Base-by-base conservation (phyloP, 2,888 invertebrate species). In the Diabrotica balteata region DNA sequence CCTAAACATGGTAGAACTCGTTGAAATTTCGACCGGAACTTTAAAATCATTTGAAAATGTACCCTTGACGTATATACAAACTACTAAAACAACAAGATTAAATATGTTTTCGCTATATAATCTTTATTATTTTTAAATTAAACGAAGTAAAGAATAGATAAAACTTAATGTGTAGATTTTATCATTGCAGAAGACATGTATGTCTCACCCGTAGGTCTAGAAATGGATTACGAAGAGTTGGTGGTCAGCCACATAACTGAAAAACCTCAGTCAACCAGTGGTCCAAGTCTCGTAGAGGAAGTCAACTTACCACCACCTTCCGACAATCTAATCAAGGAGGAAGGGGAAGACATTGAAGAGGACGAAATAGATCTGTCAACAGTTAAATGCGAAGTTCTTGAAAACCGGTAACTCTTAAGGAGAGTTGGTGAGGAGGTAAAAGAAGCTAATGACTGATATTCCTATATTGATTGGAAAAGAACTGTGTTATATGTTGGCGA, bases 161-260 rank as follows among this genome's bases (percentile, higher is more conserved):
- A 32, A 32, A 32, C 5, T 32, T 32, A 32, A 32, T 32, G 4
- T 32, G 32, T 32, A 32, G 32, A 32, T 32, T 32, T 32, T 32
- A 5, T 32, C 5, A 32, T 60, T 57, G 11, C 61, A 66, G 72
- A 72, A 7, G 69, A 72, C 57, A 53, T 69, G n/a, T 60, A 67
- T 11, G 70, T 69, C 9, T 62, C 62, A 43, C 58, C 53, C 44
- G 46, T 72, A 9, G 72, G 69, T 49, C 46, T 69, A 61, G 68
- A 71, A 44, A 67, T 70, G 58, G 72, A 71, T 22, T 62, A 68
- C 22, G 69, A 71, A 64, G 67, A 70, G 52, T 42, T 70, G 32
- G 67, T 69, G 8, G 32, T 32, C 32, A 32, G 32, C 32, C 32
- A 32, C 5, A 32, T 32, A 32, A 32, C 32, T 4, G 32, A 32